These are phyloP conservation scores for Acrocera orbiculus DNA, from an alignment of 2,888 invertebrate genomes.

Conservation along the genomic window DNA sequence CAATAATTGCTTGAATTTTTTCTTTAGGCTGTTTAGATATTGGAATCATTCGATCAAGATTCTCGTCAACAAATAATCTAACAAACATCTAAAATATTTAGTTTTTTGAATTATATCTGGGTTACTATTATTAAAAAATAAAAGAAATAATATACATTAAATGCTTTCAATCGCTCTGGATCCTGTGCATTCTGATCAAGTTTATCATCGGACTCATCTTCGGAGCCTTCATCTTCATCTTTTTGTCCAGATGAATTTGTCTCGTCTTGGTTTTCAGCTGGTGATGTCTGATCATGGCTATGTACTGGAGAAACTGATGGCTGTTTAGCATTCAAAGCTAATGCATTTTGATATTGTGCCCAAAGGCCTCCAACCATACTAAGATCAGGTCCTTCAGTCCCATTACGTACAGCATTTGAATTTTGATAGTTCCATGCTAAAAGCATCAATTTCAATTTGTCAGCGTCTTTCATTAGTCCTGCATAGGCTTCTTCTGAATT, in stretches of 20 bases:
- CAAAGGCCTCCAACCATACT: constrained; percentile 56
- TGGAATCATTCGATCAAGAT: constrained; percentile 88
- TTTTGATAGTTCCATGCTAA: constrained; percentile 77
- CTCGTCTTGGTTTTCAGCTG: constrained; percentile 50
- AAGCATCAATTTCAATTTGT: constrained; percentile 76
- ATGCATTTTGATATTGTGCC: constrained; percentile 68
- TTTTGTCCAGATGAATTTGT: constrained; percentile 79
- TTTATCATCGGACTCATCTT: constrained; percentile 82
- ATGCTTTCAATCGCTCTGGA: constrained; percentile 87
- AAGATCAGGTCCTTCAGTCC: constrained; percentile 29
- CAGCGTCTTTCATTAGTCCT: constrained; percentile 54
- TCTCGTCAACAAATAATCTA: constrained; percentile 89
- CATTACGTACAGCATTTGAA: constrained; percentile 49
- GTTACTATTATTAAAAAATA: background rate
- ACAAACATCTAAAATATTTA: constrained; percentile 84
- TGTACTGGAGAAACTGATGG: constrained; percentile 34
- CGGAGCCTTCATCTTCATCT: constrained; percentile 62
- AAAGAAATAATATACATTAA: constrained; percentile 61
- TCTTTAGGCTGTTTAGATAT: constrained; percentile 96
- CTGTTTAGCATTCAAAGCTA: constrained; percentile 47
- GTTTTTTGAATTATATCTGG: constrained; percentile 1
- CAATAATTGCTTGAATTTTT: constrained; percentile 93
- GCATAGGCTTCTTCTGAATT: constrained; percentile 24
- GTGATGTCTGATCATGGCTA: constrained; percentile 42
- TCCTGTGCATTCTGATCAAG: constrained; percentile 77